Percentiles rank a stretch among this genome's conserved stretches.
Conservation (phyloP, 53 echinoderm and acorn worm species). For the Echinarachnius parma region DNA sequence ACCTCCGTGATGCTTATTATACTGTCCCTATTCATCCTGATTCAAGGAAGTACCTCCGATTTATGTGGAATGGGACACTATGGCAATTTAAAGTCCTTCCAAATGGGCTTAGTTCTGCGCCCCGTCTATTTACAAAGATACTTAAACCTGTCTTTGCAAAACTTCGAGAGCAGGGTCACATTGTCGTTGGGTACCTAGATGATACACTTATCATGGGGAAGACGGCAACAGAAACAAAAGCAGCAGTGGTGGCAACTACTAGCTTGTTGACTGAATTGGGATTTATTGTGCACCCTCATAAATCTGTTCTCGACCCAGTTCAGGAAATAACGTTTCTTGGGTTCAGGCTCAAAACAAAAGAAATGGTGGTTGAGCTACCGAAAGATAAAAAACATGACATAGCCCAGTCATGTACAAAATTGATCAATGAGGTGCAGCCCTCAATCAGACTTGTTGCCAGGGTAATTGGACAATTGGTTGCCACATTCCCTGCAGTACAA, state of each 20-base stretch:
- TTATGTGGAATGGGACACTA: background rate
- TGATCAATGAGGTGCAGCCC: background rate
- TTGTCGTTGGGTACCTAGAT: slow-evolving; percentile 9
- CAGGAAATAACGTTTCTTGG: background rate
- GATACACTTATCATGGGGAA: background rate
- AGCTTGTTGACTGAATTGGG: background rate
- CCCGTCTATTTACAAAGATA: slow-evolving; percentile 47
- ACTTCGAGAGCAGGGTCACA: slow-evolving; percentile 9
- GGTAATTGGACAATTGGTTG: slow-evolving; percentile 36
- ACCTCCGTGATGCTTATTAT: slow-evolving; percentile 41
- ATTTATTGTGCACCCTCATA: slow-evolving; percentile 39
- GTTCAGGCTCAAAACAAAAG: background rate
- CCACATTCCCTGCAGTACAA: slow-evolving; percentile 22
- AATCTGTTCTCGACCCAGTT: background rate
- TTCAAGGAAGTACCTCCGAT: background rate
- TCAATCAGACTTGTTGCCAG: slow-evolving; percentile 6
- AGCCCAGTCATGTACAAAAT: background rate
- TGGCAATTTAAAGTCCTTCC: slow-evolving; percentile 4
- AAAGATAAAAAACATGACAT: background rate
- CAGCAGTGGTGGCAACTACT: background rate
- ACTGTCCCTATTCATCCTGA: slow-evolving; percentile 27
- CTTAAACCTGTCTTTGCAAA: slow-evolving; percentile 12
- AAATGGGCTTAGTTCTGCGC: background rate
- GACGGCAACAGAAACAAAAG: background rate
- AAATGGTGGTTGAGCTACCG: background rate